Evolutionary conservation across 1,140 invertebrate genomes (phyloP).

Genomic region (Mactra quadrangularis): DNA sequence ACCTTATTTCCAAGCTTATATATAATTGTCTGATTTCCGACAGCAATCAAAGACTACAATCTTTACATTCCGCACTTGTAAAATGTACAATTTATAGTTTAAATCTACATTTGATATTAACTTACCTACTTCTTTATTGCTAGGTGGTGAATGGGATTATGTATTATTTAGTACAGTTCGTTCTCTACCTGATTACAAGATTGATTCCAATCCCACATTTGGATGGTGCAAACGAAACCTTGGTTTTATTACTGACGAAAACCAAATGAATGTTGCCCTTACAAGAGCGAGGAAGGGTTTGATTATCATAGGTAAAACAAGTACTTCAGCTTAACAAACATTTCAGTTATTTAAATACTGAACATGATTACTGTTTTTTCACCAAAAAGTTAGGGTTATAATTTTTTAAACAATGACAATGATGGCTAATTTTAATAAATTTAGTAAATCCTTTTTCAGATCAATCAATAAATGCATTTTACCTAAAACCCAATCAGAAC

Average conservation of each 20-base stretch:
- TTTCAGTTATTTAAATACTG: too few species aligned
- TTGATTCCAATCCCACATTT: constrained; percentile 72
- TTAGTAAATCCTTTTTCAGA: not conserved
- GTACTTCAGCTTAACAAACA: too few species aligned
- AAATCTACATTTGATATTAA: not conserved
- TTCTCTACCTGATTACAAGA: constrained; percentile 73
- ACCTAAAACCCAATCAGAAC: too few species aligned
- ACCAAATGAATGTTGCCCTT: constrained; percentile 80
- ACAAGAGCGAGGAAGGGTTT: constrained; percentile 78
- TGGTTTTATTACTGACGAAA: constrained; percentile 77
- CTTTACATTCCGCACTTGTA: not conserved
- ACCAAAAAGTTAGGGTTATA: not conserved
- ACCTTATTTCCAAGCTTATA: not conserved
- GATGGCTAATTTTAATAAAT: not conserved
- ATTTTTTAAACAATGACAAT: not conserved
- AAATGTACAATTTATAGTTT: not conserved
- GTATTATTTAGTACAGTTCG: constrained; percentile 75
- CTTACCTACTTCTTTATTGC: constrained; percentile 1
- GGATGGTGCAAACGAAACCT: constrained; percentile 77
- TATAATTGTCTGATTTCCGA: not conserved
- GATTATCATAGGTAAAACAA: constrained; percentile 79
- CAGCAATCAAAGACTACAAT: not conserved
- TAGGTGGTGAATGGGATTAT: constrained; percentile 79
- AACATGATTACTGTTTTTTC: too few species aligned
- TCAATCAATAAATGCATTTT: not conserved